These are phyloP conservation scores for Cydia splendana DNA, from an alignment of 1,140 invertebrate species.

Conservation along the genomic window DNA sequence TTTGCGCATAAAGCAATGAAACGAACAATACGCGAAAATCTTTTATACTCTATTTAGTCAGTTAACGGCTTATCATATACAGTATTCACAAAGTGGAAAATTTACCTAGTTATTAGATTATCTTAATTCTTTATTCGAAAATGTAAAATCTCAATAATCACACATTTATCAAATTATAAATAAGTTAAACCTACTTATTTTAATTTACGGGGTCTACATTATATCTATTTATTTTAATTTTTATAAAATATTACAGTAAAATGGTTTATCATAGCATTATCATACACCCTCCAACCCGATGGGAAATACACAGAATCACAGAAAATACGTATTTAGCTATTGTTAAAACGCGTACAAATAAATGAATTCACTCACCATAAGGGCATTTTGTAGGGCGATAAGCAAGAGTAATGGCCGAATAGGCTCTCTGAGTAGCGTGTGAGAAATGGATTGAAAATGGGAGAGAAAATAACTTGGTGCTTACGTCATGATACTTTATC, in stretches of 20 bases:
- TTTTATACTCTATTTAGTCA: background rate
- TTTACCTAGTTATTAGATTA: background rate
- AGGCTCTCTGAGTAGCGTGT: constrained; percentile 29
- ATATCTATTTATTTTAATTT: background rate
- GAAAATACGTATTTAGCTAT: constrained; percentile 18
- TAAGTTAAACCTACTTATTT: too few relatives aligned
- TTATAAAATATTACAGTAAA: background rate
- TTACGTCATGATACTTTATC: constrained; percentile 13
- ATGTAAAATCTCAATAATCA: too few relatives aligned
- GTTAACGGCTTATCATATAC: background rate
- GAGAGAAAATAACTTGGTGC: constrained; percentile 21
- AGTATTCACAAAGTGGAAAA: constrained; percentile 2
- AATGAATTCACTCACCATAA: constrained; percentile 26
- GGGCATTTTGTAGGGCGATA: constrained; percentile 34
- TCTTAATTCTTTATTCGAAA: too few relatives aligned
- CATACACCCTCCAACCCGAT: background rate
- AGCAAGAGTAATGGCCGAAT: constrained; percentile 34
- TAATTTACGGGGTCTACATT: too few relatives aligned
- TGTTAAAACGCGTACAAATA: constrained; percentile 18
- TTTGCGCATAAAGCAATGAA: constrained; percentile 1
- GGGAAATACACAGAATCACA: background rate
- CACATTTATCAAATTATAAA: too few relatives aligned
- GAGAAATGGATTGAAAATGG: constrained; percentile 35
- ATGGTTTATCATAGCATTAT: background rate
- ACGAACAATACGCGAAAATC: background rate